Conservation (phyloP, 2,113 vertebrate genomes). For the Corythornis madagascariensis region DNA sequence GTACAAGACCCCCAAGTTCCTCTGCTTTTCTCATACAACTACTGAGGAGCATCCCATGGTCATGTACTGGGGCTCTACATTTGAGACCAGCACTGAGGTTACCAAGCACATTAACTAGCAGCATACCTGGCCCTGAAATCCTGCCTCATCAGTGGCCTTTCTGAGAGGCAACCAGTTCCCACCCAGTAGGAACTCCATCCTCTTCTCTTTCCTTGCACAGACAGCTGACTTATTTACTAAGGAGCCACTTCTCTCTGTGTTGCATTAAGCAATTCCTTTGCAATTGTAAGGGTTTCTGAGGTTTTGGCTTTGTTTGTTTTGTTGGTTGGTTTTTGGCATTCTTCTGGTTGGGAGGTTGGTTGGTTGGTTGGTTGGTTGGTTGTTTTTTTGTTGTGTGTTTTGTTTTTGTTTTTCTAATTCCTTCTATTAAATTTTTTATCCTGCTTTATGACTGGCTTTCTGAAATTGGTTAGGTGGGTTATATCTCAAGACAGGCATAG, state of each 20-base stretch:
- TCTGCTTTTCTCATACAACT: not conserved
- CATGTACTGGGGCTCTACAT: not conserved
- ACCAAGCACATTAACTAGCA: not conserved
- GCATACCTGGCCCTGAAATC: not conserved
- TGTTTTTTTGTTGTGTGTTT: too few relatives aligned
- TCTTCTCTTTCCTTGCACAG: not conserved
- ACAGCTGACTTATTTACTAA: not conserved
- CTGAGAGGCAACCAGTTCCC: not conserved
- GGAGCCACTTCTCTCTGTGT: not conserved
- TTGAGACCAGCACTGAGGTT: not conserved
- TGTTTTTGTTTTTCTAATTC: not conserved
- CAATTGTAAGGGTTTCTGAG: too few relatives aligned
- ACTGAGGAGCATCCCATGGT: not conserved
- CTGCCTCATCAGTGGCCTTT: not conserved
- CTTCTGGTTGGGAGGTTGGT: too few relatives aligned
- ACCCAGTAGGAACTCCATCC: not conserved
- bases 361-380: too few relatives aligned
- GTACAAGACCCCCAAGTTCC: fast-evolving
- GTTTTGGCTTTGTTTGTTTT: too few relatives aligned
- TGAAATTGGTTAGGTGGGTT: not conserved
- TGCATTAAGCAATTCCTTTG: not conserved
- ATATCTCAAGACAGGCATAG: not conserved
- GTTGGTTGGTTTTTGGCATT: too few relatives aligned
- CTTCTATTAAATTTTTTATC: not conserved
- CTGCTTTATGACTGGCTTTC: not conserved